Conservation (phyloP, 2,113 vertebrate genomes). For the Bambusicola thoracicus region DNA sequence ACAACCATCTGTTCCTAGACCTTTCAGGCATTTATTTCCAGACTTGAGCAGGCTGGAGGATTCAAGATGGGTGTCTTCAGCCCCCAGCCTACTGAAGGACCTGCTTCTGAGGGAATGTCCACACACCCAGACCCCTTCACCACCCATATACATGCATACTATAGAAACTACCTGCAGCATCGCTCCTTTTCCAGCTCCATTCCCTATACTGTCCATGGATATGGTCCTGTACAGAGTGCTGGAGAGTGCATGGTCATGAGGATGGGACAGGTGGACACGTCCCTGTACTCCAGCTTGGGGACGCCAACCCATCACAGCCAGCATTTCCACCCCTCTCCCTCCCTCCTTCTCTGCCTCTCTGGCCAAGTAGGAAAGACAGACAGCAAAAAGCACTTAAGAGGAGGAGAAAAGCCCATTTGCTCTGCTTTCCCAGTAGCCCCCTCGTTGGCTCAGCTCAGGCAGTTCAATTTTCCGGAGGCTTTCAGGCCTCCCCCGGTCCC, state of each 20-base stretch:
- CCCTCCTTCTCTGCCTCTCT: background rate
- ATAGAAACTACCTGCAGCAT: background rate
- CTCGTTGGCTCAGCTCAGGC: conserved; percentile 27
- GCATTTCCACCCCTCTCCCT: background rate
- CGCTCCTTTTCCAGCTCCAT: background rate
- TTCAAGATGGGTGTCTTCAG: background rate
- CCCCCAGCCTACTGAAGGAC: background rate
- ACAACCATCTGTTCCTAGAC: background rate
- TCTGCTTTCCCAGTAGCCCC: background rate
- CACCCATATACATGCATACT: fast-evolving
- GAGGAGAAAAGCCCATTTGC: conserved; percentile 39
- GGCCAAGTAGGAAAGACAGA: background rate
- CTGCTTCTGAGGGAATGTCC: background rate
- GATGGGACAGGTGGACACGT: background rate
- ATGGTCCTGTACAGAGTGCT: background rate
- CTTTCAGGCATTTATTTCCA: background rate
- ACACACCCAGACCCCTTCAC: background rate
- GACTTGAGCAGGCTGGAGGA: background rate
- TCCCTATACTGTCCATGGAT: background rate
- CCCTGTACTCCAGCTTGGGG: fast-evolving
- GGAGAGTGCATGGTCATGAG: background rate
- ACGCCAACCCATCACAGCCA: fast-evolving
- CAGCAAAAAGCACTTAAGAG: conserved; percentile 1
- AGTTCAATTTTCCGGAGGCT: conserved; percentile 72
- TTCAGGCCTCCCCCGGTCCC: conserved; percentile 47